These are phyloP conservation scores for Platycheirus albimanus DNA, from an alignment of 2,888 invertebrate genomes.

Conservation along the genomic window DNA sequence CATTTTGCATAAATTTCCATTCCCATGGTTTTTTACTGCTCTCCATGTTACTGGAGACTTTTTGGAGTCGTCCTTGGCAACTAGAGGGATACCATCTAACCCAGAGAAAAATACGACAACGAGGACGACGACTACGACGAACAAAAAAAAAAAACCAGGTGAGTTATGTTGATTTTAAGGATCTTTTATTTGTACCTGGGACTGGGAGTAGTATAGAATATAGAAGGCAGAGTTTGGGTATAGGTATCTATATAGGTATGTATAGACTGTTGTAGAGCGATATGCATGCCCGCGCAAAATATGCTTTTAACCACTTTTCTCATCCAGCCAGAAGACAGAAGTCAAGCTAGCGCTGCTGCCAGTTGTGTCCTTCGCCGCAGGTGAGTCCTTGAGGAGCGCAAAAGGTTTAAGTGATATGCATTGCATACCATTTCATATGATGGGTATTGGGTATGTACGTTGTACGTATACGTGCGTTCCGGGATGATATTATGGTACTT, in stretches of 20 bases:
- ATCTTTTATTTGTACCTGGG: conserved; percentile 66
- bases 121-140: no score
- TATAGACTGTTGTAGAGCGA: no score
- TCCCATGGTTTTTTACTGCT: conserved; percentile 20
- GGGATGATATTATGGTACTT: conserved; percentile 42
- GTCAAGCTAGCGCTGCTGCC: conserved; percentile 37
- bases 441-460: no score
- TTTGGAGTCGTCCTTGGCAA: conserved; percentile 26
- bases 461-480: conserved; percentile 49
- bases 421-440: conserved; percentile 59
- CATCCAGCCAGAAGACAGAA: conserved; percentile 40
- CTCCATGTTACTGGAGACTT: conserved; percentile 16
- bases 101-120: neutral
- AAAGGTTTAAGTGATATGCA: conserved; percentile 72
- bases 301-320: conserved; percentile 61
- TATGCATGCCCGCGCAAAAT: conserved; percentile 48
- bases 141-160: conserved; percentile 39
- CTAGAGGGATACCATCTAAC: conserved; percentile 1
- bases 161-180: conserved; percentile 71
- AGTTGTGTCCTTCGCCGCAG: conserved; percentile 59
- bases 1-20: conserved; percentile 70
- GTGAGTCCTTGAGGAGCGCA: conserved; percentile 58
- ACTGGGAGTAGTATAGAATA: no score
- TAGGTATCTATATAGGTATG: no score
- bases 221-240: conserved; percentile 13